Evolutionary conservation across 1,140 invertebrate genomes (phyloP).

Genomic region (Drosophila bipectinata): DNA sequence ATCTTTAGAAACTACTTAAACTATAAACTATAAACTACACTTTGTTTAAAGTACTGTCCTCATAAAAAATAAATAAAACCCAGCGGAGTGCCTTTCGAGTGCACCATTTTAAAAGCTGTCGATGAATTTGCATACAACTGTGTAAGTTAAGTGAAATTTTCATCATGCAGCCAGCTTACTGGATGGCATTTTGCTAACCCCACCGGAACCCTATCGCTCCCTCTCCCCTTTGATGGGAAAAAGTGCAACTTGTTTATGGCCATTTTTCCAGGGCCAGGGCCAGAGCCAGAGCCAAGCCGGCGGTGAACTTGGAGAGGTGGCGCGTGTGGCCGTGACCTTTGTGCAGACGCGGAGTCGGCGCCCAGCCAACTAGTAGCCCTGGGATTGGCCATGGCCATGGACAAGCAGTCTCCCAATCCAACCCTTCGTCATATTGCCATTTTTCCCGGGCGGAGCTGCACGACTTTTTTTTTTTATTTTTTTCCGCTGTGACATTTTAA

Average conservation of each 20-base stretch:
- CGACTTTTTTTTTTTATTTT: conserved; percentile 48
- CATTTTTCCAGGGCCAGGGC: conserved; percentile 35
- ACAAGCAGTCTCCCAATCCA: conserved; percentile 5
- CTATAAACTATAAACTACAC: neutral
- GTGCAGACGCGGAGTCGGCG: conserved; percentile 72
- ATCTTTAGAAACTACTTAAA: neutral
- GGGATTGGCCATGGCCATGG: conserved; percentile 41
- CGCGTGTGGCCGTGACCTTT: conserved; percentile 70
- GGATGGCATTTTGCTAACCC: conserved; percentile 2
- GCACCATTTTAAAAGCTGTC: conserved; percentile 1
- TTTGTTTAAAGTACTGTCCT: neutral
- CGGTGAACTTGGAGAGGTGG: conserved; percentile 21
- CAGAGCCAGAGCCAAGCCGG: conserved; percentile 3
- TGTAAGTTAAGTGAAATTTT: conserved; percentile 2
- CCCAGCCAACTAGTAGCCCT: conserved; percentile 57
- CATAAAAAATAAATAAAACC: neutral
- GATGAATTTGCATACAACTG: conserved; percentile 22
- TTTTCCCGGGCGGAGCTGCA: conserved; percentile 33
- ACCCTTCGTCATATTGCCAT: conserved; percentile 18
- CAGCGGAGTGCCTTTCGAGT: neutral
- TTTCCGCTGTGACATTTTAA: conserved; percentile 56
- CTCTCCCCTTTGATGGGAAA: conserved; percentile 5
- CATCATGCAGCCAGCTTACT: conserved; percentile 15
- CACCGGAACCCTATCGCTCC: neutral
- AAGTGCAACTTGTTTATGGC: conserved; percentile 61